phyloP scores from a whole-genome alignment of 1,140 invertebrate genomes.

The Zaprionus davidi region DNA sequence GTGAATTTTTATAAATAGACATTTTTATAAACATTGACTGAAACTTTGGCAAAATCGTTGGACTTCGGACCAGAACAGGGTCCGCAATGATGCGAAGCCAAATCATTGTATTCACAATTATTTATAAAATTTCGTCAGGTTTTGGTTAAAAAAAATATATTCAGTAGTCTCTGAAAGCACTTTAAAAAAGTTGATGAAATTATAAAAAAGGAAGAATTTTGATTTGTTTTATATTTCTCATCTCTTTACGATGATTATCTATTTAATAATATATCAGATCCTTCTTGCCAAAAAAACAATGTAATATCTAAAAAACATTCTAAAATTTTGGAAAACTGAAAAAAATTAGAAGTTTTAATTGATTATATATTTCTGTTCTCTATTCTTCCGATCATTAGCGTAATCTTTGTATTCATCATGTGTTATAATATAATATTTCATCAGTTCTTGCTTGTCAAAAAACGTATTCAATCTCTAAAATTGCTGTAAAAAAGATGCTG shows the following conservation, averaged over 20 bases:
- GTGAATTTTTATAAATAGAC: neutral
- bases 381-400: neutral
- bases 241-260: neutral
- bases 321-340: neutral
- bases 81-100: neutral
- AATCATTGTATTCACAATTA: neutral
- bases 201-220: neutral
- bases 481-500: constrained; percentile 36
- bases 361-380: neutral
- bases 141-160: neutral
- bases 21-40: neutral
- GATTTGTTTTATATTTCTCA: neutral
- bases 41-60: neutral
- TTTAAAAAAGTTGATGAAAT: neutral
- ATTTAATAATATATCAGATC: neutral
- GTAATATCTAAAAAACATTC: neutral
- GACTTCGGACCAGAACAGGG: too few relatives aligned
- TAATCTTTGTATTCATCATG: too few relatives aligned
- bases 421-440: too few relatives aligned
- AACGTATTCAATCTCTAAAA: constrained; percentile 11
- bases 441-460: neutral
- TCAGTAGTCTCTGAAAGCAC: neutral
- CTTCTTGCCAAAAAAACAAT: neutral
- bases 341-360: neutral
- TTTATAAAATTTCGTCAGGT: neutral